phyloP scores from a whole-genome alignment of 2,113 vertebrate species.

The Aegithalos caudatus region DNA sequence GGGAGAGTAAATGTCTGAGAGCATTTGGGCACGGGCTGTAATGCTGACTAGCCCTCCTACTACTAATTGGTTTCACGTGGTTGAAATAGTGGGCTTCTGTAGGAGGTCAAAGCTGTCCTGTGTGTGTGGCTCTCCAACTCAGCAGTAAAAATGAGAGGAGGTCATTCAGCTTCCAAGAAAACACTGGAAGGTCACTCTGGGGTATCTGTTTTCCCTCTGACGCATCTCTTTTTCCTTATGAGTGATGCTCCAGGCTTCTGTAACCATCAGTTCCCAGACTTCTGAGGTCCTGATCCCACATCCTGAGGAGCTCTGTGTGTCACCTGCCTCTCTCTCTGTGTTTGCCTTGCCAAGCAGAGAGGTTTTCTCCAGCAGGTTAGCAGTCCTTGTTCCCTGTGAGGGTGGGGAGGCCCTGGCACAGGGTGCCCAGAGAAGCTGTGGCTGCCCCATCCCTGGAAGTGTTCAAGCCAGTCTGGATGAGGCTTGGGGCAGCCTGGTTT shows the following conservation, averaged over 20 bases:
- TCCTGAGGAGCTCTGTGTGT: background rate
- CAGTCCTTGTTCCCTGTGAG: background rate
- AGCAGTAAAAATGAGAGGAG: background rate
- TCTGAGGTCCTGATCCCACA: background rate
- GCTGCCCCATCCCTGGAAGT: background rate
- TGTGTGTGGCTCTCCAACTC: background rate
- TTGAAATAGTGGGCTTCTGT: background rate
- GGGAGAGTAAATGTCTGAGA: background rate
- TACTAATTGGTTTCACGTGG: background rate
- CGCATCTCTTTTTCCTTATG: background rate
- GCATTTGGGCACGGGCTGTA: background rate
- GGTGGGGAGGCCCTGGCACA: background rate
- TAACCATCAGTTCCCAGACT: background rate
- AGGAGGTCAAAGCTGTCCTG: background rate
- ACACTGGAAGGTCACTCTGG: background rate
- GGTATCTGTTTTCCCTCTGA: background rate
- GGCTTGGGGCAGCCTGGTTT: accelerated
- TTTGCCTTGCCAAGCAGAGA: background rate
- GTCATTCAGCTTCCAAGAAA: background rate
- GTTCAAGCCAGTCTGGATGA: background rate
- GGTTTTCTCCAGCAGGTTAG: background rate
- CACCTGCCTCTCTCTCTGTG: background rate
- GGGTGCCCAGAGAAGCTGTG: background rate
- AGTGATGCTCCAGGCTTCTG: background rate
- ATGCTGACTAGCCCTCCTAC: background rate